phyloP scores from a whole-genome alignment of 2,113 vertebrate species.

The Gallinago undulata region DNA sequence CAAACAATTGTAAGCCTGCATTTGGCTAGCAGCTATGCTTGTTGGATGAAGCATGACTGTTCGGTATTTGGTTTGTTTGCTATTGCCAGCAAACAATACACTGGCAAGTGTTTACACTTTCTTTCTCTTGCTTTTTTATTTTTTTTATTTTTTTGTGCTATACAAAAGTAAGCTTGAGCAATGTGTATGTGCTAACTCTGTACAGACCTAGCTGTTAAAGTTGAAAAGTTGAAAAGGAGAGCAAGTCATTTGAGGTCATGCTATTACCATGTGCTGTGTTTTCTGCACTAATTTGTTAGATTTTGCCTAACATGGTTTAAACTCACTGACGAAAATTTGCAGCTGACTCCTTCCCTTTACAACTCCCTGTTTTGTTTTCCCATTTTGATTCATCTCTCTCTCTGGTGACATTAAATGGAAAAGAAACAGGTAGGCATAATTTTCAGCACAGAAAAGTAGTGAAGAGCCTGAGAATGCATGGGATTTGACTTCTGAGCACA shows the following conservation, averaged over 20 bases:
- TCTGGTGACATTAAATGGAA: background rate
- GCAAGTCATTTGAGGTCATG: background rate
- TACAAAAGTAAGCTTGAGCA: conserved; percentile 31
- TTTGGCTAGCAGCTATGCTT: conserved; percentile 64
- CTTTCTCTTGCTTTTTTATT: background rate
- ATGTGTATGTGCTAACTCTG: background rate
- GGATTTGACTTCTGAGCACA: conserved; percentile 45
- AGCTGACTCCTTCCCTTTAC: conserved; percentile 10
- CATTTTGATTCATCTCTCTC: background rate
- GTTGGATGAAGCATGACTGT: conserved; percentile 59
- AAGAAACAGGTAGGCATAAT: conserved; percentile 41
- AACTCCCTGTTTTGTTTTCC: background rate
- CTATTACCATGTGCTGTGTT: background rate
- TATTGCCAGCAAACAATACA: conserved; percentile 64
- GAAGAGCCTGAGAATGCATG: background rate
- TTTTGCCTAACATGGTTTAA: background rate
- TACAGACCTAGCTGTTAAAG: background rate
- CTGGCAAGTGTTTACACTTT: conserved; percentile 53
- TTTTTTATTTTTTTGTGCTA: background rate
- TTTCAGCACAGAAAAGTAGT: background rate
- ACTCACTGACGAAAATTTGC: background rate
- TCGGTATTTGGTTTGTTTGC: conserved; percentile 66
- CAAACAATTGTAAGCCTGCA: conserved; percentile 61
- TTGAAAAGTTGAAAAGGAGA: background rate
- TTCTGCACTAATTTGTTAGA: background rate